phyloP scores from a whole-genome alignment of 1,140 invertebrate genomes.

The Acromyrmex echinatior region DNA sequence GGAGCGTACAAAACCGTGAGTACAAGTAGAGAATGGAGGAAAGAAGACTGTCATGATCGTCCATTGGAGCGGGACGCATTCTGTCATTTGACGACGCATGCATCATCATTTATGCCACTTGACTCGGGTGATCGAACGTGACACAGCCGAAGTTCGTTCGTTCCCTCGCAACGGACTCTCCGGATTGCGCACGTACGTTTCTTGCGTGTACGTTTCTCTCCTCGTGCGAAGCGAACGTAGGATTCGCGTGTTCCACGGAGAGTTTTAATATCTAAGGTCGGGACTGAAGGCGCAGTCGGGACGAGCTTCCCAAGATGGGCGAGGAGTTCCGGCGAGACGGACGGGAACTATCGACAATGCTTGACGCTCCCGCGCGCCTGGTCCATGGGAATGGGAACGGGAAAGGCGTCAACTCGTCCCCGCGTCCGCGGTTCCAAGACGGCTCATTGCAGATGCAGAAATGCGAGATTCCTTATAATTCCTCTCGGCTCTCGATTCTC shows the following conservation, averaged over 20 bases:
- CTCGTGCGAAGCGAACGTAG: not conserved
- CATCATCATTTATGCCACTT: constrained; percentile 77
- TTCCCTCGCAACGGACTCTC: constrained; percentile 28
- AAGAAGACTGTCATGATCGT: constrained; percentile 59
- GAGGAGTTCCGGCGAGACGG: not conserved
- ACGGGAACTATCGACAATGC: constrained; percentile 14
- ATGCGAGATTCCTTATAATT: constrained; percentile 69
- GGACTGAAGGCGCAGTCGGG: not conserved
- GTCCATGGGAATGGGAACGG: constrained; percentile 64
- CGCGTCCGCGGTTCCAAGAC: constrained; percentile 61
- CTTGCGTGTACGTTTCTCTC: not conserved
- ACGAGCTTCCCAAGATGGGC: constrained; percentile 26
- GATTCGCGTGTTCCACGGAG: constrained; percentile 51
- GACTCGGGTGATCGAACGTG: constrained; percentile 74
- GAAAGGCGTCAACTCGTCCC: constrained; percentile 63
- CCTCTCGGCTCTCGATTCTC: constrained; percentile 31
- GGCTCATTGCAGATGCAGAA: constrained; percentile 76
- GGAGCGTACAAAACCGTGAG: constrained; percentile 2
- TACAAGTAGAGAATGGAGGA: not conserved
- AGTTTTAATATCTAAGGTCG: constrained; percentile 72
- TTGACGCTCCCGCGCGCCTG: not conserved
- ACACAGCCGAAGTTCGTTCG: constrained; percentile 65
- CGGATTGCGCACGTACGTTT: constrained; percentile 13
- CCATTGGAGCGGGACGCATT: constrained; percentile 45
- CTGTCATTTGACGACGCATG: constrained; percentile 76